These are phyloP conservation scores for Paracanthobrama guichenoti DNA, from an alignment of 2,113 vertebrate species.

Conservation along the genomic window DNA sequence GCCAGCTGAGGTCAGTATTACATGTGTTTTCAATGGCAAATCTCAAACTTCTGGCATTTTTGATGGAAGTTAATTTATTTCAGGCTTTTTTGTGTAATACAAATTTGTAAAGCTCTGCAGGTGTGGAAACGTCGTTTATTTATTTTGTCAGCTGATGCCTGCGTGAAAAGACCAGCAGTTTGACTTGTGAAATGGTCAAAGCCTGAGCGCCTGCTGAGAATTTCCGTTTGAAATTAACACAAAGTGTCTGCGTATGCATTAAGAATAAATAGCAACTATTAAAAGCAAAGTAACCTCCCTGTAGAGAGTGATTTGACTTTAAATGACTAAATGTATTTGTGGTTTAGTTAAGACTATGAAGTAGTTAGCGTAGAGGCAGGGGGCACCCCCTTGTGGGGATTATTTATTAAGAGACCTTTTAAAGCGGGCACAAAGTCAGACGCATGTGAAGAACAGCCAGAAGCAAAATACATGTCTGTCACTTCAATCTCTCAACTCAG, in stretches of 20 bases:
- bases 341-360: conserved; percentile 29
- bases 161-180: background rate
- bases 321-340: conserved; percentile 23
- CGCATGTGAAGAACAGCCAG: conserved; percentile 20
- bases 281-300: conserved; percentile 9
- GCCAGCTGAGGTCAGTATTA: conserved; percentile 2
- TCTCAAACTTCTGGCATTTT: background rate
- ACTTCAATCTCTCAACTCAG: conserved; percentile 12
- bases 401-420: conserved; percentile 40
- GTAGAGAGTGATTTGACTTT: conserved; percentile 6
- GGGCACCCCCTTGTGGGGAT: conserved; percentile 10
- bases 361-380: conserved; percentile 1
- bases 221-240: background rate
- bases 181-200: background rate
- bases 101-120: conserved; percentile 5
- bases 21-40: conserved; percentile 9
- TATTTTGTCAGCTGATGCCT: background rate
- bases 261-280: conserved; percentile 7
- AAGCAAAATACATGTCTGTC: conserved; percentile 41
- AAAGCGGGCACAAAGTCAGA: conserved; percentile 7
- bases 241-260: background rate
- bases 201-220: background rate
- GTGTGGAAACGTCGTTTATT: background rate
- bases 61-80: conserved; percentile 3
- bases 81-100: background rate